Conservation (phyloP, 2,113 vertebrate species). For the Cyprinodon tularosa region DNA sequence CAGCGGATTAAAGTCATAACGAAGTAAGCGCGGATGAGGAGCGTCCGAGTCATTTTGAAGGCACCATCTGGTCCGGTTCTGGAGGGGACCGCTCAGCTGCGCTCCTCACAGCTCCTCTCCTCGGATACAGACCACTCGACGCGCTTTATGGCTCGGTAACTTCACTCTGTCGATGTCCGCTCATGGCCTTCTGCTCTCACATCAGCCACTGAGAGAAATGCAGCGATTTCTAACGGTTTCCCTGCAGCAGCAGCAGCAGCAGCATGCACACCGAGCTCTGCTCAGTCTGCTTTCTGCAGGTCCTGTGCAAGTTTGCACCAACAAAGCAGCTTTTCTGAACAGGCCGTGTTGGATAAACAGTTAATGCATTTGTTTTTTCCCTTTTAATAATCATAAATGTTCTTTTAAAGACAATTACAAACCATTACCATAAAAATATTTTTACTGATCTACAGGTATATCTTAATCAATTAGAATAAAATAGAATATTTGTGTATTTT, state of each 20-base stretch:
- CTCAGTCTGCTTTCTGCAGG: conserved; percentile 9
- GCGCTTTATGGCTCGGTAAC: conserved; percentile 17
- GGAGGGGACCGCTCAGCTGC: conserved; percentile 35
- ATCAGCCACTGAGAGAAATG: neutral
- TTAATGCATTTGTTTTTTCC: neutral
- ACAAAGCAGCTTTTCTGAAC: conserved; percentile 7
- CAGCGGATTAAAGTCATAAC: conserved; percentile 62
- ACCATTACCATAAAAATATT: too few species aligned
- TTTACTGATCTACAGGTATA: too few species aligned
- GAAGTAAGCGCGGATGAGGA: conserved; percentile 65
- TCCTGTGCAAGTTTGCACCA: conserved; percentile 20
- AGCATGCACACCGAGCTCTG: conserved; percentile 10
- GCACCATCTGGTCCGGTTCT: conserved; percentile 54
- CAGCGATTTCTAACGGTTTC: conserved; percentile 3
- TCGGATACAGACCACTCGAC: conserved; percentile 39
- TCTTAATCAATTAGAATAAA: too few species aligned
- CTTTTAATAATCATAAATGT: neutral
- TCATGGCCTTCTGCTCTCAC: neutral
- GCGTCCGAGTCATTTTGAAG: conserved; percentile 67
- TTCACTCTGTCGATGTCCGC: conserved; percentile 5
- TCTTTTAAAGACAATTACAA: too few species aligned
- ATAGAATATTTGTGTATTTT: too few species aligned
- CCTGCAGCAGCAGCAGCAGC: conserved; percentile 15
- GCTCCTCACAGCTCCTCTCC: conserved; percentile 27
- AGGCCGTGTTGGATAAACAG: neutral